phyloP scores from a whole-genome alignment of 2,113 vertebrate genomes.

The Todiramphus saurophagus region DNA sequence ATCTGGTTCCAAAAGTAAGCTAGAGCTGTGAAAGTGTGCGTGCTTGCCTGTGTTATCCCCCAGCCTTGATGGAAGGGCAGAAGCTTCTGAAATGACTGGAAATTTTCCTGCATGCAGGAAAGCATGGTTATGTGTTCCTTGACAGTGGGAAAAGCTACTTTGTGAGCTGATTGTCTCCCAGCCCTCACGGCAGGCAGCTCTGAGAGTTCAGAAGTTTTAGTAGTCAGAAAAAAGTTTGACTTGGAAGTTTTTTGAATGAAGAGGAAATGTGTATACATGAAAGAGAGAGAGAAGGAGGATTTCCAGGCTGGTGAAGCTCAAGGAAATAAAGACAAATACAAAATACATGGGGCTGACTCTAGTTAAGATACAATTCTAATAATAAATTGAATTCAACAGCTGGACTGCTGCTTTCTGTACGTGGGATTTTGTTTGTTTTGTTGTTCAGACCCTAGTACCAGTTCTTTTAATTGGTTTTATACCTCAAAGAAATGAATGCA shows the following conservation, averaged over 20 bases:
- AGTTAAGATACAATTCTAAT: not conserved
- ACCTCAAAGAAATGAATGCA: not conserved
- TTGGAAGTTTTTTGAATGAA: not conserved
- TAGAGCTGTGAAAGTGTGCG: not conserved
- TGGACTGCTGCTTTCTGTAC: not conserved
- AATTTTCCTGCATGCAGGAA: not conserved
- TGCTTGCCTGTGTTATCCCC: not conserved
- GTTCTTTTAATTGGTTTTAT: not conserved
- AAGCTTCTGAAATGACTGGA: not conserved
- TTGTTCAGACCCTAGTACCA: not conserved
- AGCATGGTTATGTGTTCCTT: not conserved
- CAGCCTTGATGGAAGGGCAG: not conserved
- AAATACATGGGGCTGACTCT: not conserved
- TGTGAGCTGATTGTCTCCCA: not conserved
- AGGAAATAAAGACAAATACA: no score
- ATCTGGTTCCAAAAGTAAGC: not conserved
- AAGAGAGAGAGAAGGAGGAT: not conserved
- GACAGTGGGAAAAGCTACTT: not conserved
- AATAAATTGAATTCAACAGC: not conserved
- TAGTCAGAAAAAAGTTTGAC: not conserved
- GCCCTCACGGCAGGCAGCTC: not conserved
- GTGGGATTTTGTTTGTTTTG: no score
- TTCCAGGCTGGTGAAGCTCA: not conserved
- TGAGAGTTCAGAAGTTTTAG: not conserved
- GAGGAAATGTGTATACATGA: not conserved